These are phyloP conservation scores for Pongo pygmaeus DNA, from an alignment of 2,113 vertebrate species.

Conservation along the genomic window DNA sequence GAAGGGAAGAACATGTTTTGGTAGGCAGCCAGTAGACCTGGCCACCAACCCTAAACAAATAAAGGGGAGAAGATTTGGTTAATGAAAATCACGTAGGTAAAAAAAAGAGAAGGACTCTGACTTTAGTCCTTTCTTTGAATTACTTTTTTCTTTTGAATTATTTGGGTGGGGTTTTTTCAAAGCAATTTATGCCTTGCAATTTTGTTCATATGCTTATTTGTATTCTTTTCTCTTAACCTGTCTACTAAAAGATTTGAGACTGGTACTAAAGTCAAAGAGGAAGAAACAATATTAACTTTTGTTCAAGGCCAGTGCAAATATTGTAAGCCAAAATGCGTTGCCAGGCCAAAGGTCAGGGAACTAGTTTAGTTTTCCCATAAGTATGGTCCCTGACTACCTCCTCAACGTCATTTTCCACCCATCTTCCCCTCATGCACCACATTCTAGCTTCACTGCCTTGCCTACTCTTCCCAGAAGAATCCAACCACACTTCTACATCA, in stretches of 20 bases:
- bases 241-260: background rate
- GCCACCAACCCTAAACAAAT: background rate
- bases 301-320: background rate
- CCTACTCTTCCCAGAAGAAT: background rate
- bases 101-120: background rate
- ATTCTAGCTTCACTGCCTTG: background rate
- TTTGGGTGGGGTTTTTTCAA: background rate
- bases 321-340: background rate
- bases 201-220: background rate
- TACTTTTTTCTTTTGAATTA: conserved; percentile 18
- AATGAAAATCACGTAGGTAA: background rate
- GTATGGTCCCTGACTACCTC: background rate
- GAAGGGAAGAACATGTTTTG: background rate
- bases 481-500: background rate
- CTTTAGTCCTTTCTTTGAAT: background rate
- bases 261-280: background rate
- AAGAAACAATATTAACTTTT: background rate
- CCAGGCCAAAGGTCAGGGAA: background rate
- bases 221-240: background rate
- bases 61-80: background rate
- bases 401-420: background rate
- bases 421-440: background rate
- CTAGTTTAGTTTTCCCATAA: background rate
- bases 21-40: background rate
- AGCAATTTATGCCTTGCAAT: background rate